phyloP scores from a whole-genome alignment of 2,113 vertebrate genomes.

The Platysternon megacephalum region DNA sequence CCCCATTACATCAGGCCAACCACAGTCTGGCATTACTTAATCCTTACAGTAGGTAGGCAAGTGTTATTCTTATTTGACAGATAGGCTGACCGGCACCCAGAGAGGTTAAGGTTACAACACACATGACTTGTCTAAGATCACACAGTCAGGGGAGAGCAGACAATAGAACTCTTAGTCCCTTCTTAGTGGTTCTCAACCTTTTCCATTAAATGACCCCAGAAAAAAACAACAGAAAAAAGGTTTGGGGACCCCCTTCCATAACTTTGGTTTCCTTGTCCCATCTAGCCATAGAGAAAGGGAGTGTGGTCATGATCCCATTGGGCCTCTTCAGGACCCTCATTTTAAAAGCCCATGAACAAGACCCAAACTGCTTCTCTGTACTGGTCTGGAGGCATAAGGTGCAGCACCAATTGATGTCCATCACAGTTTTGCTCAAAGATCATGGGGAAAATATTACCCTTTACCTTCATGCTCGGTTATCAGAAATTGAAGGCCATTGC shows the following conservation, averaged over 20 bases:
- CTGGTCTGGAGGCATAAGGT: neutral
- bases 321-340: neutral
- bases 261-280: neutral
- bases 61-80: neutral
- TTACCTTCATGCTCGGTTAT: neutral
- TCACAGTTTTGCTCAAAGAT: neutral
- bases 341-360: neutral
- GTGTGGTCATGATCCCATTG: neutral
- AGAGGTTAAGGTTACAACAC: neutral
- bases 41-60: neutral
- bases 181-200: neutral
- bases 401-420: neutral
- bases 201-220: neutral
- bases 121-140: neutral
- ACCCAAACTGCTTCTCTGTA: neutral
- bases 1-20: neutral
- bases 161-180: neutral
- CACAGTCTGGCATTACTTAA: neutral
- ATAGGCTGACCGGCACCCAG: neutral
- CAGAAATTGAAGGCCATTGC: neutral
- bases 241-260: neutral
- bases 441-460: neutral
- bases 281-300: neutral
- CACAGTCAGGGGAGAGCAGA: neutral
- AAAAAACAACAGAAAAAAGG: neutral